A percentile compares a stretch with the other conserved stretches of the same genome.
phyloP scores from a whole-genome alignment of 1,140 invertebrate species.

The Cylas formicarius region DNA sequence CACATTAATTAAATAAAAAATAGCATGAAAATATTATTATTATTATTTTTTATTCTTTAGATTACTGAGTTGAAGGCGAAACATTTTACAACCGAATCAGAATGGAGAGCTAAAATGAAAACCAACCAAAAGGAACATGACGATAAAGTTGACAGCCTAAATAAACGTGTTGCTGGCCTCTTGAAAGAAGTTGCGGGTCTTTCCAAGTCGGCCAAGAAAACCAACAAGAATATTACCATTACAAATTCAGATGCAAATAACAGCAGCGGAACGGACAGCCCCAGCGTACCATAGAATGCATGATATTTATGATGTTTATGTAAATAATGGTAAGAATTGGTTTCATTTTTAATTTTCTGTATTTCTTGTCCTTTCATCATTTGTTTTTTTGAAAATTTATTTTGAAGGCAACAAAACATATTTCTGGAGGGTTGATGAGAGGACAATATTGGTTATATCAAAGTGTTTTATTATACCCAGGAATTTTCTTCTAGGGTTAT shows the following conservation, averaged over 20 bases:
- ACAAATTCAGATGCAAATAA: constrained; percentile 54
- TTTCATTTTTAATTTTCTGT: too few relatives aligned
- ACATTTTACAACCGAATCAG: constrained; percentile 80
- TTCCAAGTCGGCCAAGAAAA: constrained; percentile 66
- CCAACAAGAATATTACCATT: constrained; percentile 34
- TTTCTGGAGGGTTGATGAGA: too few relatives aligned
- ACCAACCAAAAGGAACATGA: constrained; percentile 72
- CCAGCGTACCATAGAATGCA: constrained; percentile 46
- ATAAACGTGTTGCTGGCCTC: constrained; percentile 66
- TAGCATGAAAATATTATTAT: too few relatives aligned
- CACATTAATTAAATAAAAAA: too few relatives aligned
- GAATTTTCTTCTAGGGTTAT: too few relatives aligned
- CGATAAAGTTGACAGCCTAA: constrained; percentile 69
- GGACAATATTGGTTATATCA: too few relatives aligned
- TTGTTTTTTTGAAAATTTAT: too few relatives aligned
- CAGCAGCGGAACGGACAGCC: constrained; percentile 69
- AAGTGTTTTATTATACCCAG: too few relatives aligned
- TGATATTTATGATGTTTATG: too few relatives aligned
- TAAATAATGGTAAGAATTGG: too few relatives aligned
- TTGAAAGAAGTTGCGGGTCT: constrained; percentile 79
- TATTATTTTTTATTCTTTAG: constrained; percentile 44
- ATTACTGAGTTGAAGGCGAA: constrained; percentile 90
- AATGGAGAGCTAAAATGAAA: constrained; percentile 78
- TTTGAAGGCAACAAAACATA: too few relatives aligned
- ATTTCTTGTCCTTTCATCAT: too few relatives aligned